These are phyloP conservation scores for Osmerus eperlanus DNA, from an alignment of 2,113 vertebrate genomes.

Conservation along the genomic window DNA sequence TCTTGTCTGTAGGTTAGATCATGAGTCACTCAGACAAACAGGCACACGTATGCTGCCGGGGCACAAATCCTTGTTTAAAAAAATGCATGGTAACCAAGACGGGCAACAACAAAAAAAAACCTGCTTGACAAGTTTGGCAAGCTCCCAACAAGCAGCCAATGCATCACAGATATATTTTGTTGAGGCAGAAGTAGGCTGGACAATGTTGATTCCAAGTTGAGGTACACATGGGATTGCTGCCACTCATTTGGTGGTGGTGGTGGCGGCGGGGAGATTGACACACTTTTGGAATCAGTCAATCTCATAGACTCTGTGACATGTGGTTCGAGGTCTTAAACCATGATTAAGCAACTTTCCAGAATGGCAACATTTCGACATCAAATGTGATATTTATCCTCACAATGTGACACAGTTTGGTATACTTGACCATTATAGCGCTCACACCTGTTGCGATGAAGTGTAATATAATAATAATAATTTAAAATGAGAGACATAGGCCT, in stretches of 20 bases:
- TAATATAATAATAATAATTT: too few species aligned
- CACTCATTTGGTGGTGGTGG: background rate
- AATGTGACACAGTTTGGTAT: too few species aligned
- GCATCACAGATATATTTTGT: background rate
- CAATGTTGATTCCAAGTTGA: background rate
- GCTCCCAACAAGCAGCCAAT: background rate
- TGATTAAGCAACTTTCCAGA: too few species aligned
- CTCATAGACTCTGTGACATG: background rate
- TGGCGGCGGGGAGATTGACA: background rate
- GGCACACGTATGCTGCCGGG: background rate
- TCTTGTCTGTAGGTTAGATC: background rate
- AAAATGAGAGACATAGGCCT: too few species aligned
- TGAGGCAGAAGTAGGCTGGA: background rate
- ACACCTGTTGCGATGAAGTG: too few species aligned
- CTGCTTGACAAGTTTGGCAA: slow-evolving; percentile 11
- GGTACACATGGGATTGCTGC: background rate
- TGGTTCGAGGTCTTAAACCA: background rate
- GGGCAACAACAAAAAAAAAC: background rate
- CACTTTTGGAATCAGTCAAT: too few species aligned
- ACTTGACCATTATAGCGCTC: too few species aligned
- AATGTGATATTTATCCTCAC: too few species aligned
- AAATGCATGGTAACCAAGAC: background rate
- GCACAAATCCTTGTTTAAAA: background rate
- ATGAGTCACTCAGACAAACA: slow-evolving; percentile 3
- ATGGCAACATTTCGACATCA: too few species aligned